These are phyloP conservation scores for Himalopsyche anomala DNA, from an alignment of 2,888 invertebrate species.

Conservation along the genomic window DNA sequence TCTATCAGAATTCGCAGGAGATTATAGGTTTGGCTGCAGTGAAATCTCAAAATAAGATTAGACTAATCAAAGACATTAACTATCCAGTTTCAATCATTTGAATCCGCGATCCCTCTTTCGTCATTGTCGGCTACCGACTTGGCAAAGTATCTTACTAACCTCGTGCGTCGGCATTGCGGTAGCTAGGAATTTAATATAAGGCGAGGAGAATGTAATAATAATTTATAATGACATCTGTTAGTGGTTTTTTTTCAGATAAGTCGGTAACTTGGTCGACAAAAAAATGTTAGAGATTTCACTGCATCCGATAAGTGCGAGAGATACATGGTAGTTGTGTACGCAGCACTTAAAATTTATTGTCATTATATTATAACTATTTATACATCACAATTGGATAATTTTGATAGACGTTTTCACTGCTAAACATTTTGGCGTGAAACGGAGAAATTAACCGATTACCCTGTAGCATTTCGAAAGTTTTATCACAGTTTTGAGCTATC, in stretches of 20 bases:
- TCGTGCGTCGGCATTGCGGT: not conserved
- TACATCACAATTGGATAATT: conserved; percentile 65
- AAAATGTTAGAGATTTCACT: conserved; percentile 10
- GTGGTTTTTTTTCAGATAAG: not conserved
- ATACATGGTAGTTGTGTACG: conserved; percentile 43
- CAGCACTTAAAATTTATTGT: conserved; percentile 50
- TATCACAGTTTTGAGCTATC: conserved; percentile 64
- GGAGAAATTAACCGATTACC: conserved; percentile 65
- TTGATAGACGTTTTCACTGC: conserved; percentile 63
- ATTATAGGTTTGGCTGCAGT: conserved; percentile 37
- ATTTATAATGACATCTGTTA: not conserved
- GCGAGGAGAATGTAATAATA: conserved; percentile 1
- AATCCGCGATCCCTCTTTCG: too few relatives aligned
- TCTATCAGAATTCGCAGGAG: conserved; percentile 41
- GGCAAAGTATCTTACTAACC: not conserved
- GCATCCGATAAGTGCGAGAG: conserved; percentile 42
- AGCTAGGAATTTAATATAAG: not conserved
- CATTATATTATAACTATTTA: conserved; percentile 60
- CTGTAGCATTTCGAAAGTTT: conserved; percentile 65
- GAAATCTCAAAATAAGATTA: conserved; percentile 32
- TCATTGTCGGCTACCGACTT: too few relatives aligned
- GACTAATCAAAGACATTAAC: conserved; percentile 4
- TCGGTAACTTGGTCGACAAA: not conserved
- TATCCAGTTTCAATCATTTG: too few relatives aligned
- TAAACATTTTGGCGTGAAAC: conserved; percentile 65